Evolutionary conservation across 1,140 invertebrate genomes (phyloP), one percentile per base, ranked within the genome.

Genomic region (Chelonus insularis): DNA sequence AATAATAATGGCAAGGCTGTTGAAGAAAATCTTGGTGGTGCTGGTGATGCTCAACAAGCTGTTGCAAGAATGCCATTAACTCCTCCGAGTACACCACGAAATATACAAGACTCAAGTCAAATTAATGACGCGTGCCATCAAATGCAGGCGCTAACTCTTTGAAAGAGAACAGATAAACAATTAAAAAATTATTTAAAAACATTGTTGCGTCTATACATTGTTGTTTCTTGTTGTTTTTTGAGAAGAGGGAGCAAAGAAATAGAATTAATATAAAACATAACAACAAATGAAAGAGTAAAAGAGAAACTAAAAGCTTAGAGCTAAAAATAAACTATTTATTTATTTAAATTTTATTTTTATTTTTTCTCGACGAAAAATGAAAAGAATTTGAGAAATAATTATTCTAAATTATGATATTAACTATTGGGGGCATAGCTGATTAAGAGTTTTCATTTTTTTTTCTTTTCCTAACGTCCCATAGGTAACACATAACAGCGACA

Each of bases 111-210:
- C 60, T 72, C 72, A 36, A 72, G 67, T 66, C 74, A 75, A 50
- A 65, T 81, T 12, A 71, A 63, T 60, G 80, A 80, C 12, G 60
- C 75, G 65, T 81, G 79, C 70, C 80, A 81, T 75, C 78, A 79
- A 43, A 73, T 82, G 65, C 78, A 80, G 66, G 69, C 77, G 23
- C 74, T 81, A 18, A 77, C 62, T 56, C 66, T 80, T 37, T 81
- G 63, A 77, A 63, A 21, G n/a, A n/a, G n/a, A n/a, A n/a, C n/a
- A 29, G 25, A 29, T 29, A 29, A 29, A 29, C 3, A 29, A 29
- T 29, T 29, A 29, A 29, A 29, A 4, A 29, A 29, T 29, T 7
- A 29, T 29, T 29, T 29, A 55, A 34, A 60, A 63, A 67, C 8
- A 4, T 32, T 51, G 45, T 8, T 51, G 43, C 21, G 12, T 50